These are phyloP conservation scores for Trichogramma dendrolimi DNA, from an alignment of 2,888 invertebrate genomes.

Conservation along the genomic window DNA sequence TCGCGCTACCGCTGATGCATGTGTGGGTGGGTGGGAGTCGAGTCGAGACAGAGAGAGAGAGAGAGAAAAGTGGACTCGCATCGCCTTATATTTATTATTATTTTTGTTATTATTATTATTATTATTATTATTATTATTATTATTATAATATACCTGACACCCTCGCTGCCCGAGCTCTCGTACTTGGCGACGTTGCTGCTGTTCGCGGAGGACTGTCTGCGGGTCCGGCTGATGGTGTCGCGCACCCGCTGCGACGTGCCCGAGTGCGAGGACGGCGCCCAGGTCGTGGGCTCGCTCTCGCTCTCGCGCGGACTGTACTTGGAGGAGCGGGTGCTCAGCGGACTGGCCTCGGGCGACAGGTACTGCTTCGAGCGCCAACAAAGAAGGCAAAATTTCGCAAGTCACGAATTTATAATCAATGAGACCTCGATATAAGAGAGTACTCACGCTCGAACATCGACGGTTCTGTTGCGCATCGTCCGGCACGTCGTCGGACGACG, in stretches of 20 bases:
- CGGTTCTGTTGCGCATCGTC: slow-evolving; percentile 36
- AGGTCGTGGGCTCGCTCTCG: slow-evolving; percentile 50
- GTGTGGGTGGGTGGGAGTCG: too few species aligned
- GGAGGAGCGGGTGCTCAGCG: slow-evolving; percentile 48
- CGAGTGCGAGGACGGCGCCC: slow-evolving; percentile 45
- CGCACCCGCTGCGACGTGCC: slow-evolving; percentile 48
- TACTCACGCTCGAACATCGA: slow-evolving; percentile 47
- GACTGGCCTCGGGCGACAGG: slow-evolving; percentile 49
- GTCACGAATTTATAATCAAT: background rate
- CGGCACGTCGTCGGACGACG: slow-evolving; percentile 45
- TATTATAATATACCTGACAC: slow-evolving; percentile 40
- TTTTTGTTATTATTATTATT: background rate
- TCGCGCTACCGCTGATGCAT: too few species aligned
- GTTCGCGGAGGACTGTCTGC: slow-evolving; percentile 43
- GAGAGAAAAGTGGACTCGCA: too few species aligned
- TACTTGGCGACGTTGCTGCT: slow-evolving; percentile 44
- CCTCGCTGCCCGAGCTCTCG: slow-evolving; percentile 50
- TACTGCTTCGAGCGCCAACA: slow-evolving; percentile 35
- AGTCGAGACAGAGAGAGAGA: too few species aligned
- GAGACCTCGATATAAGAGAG: background rate
- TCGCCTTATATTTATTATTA: background rate
- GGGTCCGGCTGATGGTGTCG: slow-evolving; percentile 49
- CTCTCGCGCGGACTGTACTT: slow-evolving; percentile 50
- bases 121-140: background rate
- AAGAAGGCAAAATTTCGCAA: background rate